Base-by-base conservation (phyloP, 2,888 invertebrate genomes). In the Drosophila flavopinicola region DNA sequence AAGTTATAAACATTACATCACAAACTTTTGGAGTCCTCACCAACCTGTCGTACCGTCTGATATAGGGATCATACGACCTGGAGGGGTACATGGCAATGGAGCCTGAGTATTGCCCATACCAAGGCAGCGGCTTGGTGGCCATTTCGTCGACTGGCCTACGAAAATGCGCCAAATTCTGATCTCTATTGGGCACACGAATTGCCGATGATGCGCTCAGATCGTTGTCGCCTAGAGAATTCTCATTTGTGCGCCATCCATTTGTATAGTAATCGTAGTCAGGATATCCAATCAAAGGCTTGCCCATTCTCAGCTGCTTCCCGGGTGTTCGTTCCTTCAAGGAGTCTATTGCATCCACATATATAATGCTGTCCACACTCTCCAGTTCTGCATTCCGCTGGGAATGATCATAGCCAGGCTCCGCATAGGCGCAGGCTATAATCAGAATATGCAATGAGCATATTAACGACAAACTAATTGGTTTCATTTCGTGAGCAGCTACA, bases 191-290 rank as follows among this genome's bases (percentile, higher is more conserved):
- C 2, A 70, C 45, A 1, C 66, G 68, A 0, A 63, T 47, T 1
- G 67, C 44, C 0, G 78, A 58, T 1, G 72, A 49, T 6, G 75
- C 67, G 1, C 74, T 67, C 3, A 58, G 27, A 13, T 86, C 80
- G 7, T 71, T 79, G 2, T 66, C 66, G 2, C 44, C 54, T 0
- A 42, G 30, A 35, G 63, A 63, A 13, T 83, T 88, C 10, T 91
- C 90, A 1, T 93, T 93, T 0, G 93, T 91, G 79, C 80, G 75
- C 2, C 84, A 64, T 0, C 66, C 59, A n/a, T 77, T 78, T 38
- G 78, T 49, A 51, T 87, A 87, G 32, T 89, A 89, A 66, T 94
- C 94, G 59, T 93, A 91, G 1, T 93, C 93, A 1, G 92, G 92
- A 20, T 93, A 93, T 0, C 66, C 57, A 2, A 47, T 45, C 11